Conservation (phyloP, 2,113 vertebrate species). For the Seriola aureovittata region DNA sequence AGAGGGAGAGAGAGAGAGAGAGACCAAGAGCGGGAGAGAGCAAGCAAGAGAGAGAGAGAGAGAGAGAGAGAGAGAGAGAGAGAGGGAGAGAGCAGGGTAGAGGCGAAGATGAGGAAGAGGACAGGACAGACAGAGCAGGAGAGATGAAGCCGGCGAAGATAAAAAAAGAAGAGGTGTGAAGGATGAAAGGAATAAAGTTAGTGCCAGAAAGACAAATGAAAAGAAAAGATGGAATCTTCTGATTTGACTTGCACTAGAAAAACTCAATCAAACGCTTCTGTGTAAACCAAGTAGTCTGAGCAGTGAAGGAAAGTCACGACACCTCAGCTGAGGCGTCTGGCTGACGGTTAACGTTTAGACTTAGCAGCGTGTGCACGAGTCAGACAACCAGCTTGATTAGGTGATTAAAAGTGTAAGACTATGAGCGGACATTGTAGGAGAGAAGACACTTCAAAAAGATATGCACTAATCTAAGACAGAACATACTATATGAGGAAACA, state of each 20-base stretch:
- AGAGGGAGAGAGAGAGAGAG: conserved; percentile 48
- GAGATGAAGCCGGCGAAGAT: conserved; percentile 83
- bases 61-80: conserved; percentile 51
- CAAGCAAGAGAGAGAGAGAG: conserved; percentile 26
- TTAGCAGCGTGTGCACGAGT: conserved; percentile 3
- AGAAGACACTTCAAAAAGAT: conserved; percentile 9
- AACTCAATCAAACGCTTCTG: conserved; percentile 47
- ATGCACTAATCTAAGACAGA: conserved; percentile 16
- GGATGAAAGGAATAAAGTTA: conserved; percentile 85
- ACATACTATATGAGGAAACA: conserved; percentile 8
- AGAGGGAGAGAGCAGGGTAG: conserved; percentile 76
- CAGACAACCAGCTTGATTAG: conserved; percentile 28
- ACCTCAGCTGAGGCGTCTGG: neutral
- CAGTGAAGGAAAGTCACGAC: neutral
- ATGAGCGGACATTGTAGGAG: neutral
- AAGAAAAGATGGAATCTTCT: conserved; percentile 77
- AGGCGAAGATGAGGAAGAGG: conserved; percentile 73
- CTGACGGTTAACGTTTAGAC: neutral
- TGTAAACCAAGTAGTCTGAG: conserved; percentile 31
- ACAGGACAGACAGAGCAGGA: conserved; percentile 80
- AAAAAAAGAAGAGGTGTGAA: conserved; percentile 79
- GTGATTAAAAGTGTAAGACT: conserved; percentile 10
- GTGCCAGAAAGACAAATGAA: conserved; percentile 87
- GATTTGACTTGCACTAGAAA: conserved; percentile 67
- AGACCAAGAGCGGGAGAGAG: conserved; percentile 40